Base-by-base conservation (phyloP, 2,888 invertebrate genomes). In the Nemotelus pantherinus region DNA sequence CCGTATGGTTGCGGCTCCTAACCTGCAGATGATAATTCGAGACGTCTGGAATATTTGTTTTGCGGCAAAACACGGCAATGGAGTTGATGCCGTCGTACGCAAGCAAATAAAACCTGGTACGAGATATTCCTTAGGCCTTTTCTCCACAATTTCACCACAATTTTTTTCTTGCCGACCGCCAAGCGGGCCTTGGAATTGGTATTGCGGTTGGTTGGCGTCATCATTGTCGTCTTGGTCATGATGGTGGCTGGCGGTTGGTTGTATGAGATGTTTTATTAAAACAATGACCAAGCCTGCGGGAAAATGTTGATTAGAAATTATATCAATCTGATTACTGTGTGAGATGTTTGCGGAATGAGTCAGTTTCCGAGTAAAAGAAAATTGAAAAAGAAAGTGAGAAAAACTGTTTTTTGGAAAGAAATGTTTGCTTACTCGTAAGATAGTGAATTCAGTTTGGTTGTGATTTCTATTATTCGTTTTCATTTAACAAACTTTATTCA, bases 191-290 rank as follows among this genome's bases (percentile, higher is more conserved):
- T 25, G 25, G 25, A 25, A 25, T 25, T 25, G 25, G 25, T 25
- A 25, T 25, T 25, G 25, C 25, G 25, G 25, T 53, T 53, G 53
- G 53, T 53, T 7, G 53, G 10, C 53, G 53, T 10, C 53, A 10
- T 7, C 53, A 53, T 53, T 1, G 53, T 53, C 53, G 7, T 53
- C 53, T 53, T 7, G 7, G 53, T 53, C 53, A 53, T 65, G 45
- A 45, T 9, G 45, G 65, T 10, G 47, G 41, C n/a, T 7, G 57
- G 57, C 25, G 25, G n/a, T 50, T 10, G n/a, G 70, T 45, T 70
- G 53, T 3, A 4, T 39, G 10, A 55, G n/a, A 70, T 70, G 70
- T 55, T 70, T 70, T 70, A 70, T 70, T 70, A 70, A 70, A 70
- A 53, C 9, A 25, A 67, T 70, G 70, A 43, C 43, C 44, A 7